Percentiles rank a stretch among this genome's conserved stretches.
Conservation (phyloP, 2,113 vertebrate species). For the Nesoenas mayeri region DNA sequence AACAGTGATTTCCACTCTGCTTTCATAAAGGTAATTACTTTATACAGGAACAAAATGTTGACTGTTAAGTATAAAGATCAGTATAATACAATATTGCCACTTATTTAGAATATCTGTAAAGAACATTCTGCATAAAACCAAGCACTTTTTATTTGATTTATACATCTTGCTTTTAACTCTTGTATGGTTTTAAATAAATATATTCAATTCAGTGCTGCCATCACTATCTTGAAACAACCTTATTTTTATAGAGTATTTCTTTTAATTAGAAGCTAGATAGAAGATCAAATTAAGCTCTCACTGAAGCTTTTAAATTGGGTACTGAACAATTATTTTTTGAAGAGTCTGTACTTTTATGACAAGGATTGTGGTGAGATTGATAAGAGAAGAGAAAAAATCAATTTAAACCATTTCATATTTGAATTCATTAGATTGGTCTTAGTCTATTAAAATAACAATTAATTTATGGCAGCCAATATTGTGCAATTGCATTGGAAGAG, state of each 20-base stretch:
- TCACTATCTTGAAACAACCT: background rate
- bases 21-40: background rate
- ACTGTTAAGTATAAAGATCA: background rate
- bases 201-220: background rate
- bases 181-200: background rate
- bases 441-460: constrained; percentile 59
- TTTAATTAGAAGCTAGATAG: background rate
- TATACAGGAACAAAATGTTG: background rate
- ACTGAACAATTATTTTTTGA: constrained; percentile 21
- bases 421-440: constrained; percentile 32
- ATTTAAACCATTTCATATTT: constrained; percentile 41
- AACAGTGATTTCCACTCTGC: background rate
- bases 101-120: background rate
- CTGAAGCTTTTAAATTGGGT: background rate
- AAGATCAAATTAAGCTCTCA: constrained; percentile 4
- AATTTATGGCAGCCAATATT: constrained; percentile 35
- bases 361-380: background rate
- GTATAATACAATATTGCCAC: background rate
- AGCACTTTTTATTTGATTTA: background rate
- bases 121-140: background rate
- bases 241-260: background rate
- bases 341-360: background rate
- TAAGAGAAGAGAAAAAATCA: constrained; percentile 22
- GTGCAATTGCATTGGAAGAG: background rate
- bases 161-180: background rate